These are phyloP conservation scores for Noctua pronuba DNA, from an alignment of 2,888 invertebrate genomes.

Conservation along the genomic window DNA sequence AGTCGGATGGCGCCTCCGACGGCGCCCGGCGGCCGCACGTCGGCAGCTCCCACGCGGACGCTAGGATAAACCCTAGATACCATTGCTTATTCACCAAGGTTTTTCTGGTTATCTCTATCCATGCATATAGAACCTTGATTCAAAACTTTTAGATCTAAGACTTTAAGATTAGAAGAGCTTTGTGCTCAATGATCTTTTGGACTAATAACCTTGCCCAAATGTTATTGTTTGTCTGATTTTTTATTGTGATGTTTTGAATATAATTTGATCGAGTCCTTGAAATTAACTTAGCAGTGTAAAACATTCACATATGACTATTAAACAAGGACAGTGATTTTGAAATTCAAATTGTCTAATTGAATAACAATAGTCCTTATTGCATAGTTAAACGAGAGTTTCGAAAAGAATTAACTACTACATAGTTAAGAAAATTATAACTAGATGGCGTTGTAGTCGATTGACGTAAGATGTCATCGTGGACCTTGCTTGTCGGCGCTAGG, in stretches of 20 bases:
- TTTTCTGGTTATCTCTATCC: slow-evolving; percentile 37
- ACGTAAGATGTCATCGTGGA: slow-evolving; percentile 66
- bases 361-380: slow-evolving; percentile 11
- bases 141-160: background rate
- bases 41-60: slow-evolving; percentile 69
- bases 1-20: slow-evolving; percentile 86
- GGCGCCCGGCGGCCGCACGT: slow-evolving; percentile 84
- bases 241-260: slow-evolving; percentile 10
- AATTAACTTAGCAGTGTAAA: slow-evolving; percentile 8
- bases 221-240: slow-evolving; percentile 7
- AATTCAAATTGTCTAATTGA: background rate
- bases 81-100: slow-evolving; percentile 63
- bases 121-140: slow-evolving; percentile 10
- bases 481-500: slow-evolving; percentile 70
- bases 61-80: slow-evolving; percentile 69
- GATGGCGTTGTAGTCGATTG: slow-evolving; percentile 58
- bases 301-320: slow-evolving; percentile 31
- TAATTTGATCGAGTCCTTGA: slow-evolving; percentile 6
- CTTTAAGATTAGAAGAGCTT: slow-evolving; percentile 6
- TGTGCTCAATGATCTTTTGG: slow-evolving; percentile 2
- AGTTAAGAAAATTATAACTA: slow-evolving; percentile 42
- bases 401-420: slow-evolving; percentile 16
- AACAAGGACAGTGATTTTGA: slow-evolving; percentile 14
- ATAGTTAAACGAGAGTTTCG: background rate
- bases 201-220: slow-evolving; percentile 3